Percentiles rank a stretch among this genome's conserved stretches.
Evolutionary conservation across 2,888 invertebrate species (phyloP).

Genomic region (Euproctis similis): DNA sequence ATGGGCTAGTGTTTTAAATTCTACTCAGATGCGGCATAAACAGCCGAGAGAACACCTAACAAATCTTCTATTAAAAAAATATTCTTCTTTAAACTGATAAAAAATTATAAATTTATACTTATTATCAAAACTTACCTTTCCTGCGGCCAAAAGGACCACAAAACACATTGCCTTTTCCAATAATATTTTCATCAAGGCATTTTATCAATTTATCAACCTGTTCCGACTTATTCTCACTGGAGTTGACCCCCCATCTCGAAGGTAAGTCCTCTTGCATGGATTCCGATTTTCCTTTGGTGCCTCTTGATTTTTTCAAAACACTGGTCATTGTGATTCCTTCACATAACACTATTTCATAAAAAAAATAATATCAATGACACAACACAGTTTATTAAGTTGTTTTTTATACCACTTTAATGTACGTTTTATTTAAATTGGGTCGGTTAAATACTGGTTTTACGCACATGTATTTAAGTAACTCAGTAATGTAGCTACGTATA

Average conservation of each 20-base stretch:
- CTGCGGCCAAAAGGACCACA: slow-evolving; percentile 88
- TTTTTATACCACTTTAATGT: slow-evolving; percentile 13
- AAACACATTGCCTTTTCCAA: slow-evolving; percentile 87
- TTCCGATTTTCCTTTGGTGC: slow-evolving; percentile 68
- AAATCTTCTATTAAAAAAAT: too few species aligned
- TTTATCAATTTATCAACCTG: slow-evolving; percentile 83
- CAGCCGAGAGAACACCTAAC: too few species aligned
- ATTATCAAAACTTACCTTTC: slow-evolving; percentile 83
- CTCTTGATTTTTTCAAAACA: slow-evolving; percentile 70
- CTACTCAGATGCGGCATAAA: too few species aligned
- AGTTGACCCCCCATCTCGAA: slow-evolving; percentile 50
- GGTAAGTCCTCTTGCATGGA: slow-evolving; percentile 72
- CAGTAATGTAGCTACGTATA: slow-evolving; percentile 17
- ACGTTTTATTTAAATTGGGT: slow-evolving; percentile 3
- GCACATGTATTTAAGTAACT: too few species aligned
- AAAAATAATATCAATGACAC: slow-evolving; percentile 14
- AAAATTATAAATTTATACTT: too few species aligned
- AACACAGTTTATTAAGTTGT: slow-evolving; percentile 16
- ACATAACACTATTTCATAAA: slow-evolving; percentile 50
- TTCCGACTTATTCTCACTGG: slow-evolving; percentile 74
- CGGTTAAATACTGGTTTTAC: slow-evolving; percentile 12
- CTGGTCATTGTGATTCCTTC: slow-evolving; percentile 61
- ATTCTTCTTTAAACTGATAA: too few species aligned
- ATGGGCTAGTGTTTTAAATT: too few species aligned
- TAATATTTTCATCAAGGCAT: slow-evolving; percentile 87